Evolutionary conservation across 1,140 invertebrate species (phyloP), one percentile per base, ranked within the genome.

Genomic region (Apis laboriosa): DNA sequence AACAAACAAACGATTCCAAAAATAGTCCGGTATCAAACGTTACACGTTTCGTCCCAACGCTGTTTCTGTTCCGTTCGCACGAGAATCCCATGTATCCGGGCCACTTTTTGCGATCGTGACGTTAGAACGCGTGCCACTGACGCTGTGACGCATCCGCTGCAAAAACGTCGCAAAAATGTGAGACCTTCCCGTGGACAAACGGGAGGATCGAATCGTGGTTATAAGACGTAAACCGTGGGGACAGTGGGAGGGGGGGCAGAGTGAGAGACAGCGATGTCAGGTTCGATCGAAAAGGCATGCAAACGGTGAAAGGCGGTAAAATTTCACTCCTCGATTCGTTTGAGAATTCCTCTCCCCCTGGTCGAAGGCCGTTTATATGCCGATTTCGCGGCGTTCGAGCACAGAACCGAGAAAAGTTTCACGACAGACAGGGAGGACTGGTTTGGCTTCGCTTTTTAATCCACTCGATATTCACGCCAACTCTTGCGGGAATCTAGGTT

Each of bases 371-470:
- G 75, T 86, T 81, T 86, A 84, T 28, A 78, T 49, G 66, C 74
- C 53, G 78, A 88, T 87, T 88, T 77, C 71, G 79, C 79, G 83
- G 60, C 63, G 63, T 71, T 70, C 77, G 0, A 11, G 15, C 58
- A 84, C 71, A 51, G 70, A 82, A 58, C 83, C 66, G 71, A 71
- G 67, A 80, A 51, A 72, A 75, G 75, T 89, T 90, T 90, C 78
- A 66, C 83, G 80, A 43, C 71, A 84, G 83, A 85, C 76, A 21
- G 63, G 71, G 56, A 74, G 24, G 76, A 84, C 80, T 84, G 83
- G 80, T 89, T 90, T 84, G 79, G 64, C 84, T 89, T 89, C 84
- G 86, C 84, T 90, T 84, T 88, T 90, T 84, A 86, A 90, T 89
- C 80, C 76, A 13, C 56, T 84, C 67, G 77, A 77, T 83, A 80